Evolutionary conservation across 2,113 vertebrate species (phyloP), one percentile per base, ranked within the genome.

Genomic region (Pogonocichla stellata): DNA sequence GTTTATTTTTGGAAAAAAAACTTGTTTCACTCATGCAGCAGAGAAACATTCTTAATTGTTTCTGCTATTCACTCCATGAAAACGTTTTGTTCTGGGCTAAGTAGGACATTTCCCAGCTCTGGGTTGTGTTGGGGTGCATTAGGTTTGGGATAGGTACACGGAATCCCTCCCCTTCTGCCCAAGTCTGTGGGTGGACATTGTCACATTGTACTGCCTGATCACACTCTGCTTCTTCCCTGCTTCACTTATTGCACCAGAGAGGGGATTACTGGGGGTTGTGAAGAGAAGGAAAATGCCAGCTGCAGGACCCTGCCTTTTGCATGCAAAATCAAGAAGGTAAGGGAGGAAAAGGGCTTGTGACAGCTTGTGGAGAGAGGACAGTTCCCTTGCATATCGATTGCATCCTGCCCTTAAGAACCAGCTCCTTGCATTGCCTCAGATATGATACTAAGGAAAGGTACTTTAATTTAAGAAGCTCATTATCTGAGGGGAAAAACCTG

Each of bases 311-410:
- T 61, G 61, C 7, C 12, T 60, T 60, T 11, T 14, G 10, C 34
- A 7, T 16, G 16, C 16, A 25, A 34, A 45, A 73, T 14, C 18
- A 36, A 34, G 12, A 24, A 78, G n/a, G 4, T 34, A 11, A 50
- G 38, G 11, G 8, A 70, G 15, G 16, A 86, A 34, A 3, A 15
- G 48, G 24, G 38, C 4, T 8, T 47, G 14, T 67, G 26, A 66
- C 3, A 29, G 2, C 20, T 67, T 1, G 0, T 12, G 51, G 43
- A 62, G 45, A 81, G 4, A 24, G 12, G 25, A 53, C 3, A 38
- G 14, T 28, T 15, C 74, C 18, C 15, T 80, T 34, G 18, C 6
- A 7, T 4, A 0, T 19, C 0, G 3, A 4, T 4, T 38, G 7
- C 29, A 38, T 13, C 42, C 47, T 58, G 23, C 19, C 25, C 8